Percentiles rank a stretch among this genome's conserved stretches.
Evolutionary conservation across 2,113 vertebrate genomes (phyloP).

Genomic region (Nesoenas mayeri): DNA sequence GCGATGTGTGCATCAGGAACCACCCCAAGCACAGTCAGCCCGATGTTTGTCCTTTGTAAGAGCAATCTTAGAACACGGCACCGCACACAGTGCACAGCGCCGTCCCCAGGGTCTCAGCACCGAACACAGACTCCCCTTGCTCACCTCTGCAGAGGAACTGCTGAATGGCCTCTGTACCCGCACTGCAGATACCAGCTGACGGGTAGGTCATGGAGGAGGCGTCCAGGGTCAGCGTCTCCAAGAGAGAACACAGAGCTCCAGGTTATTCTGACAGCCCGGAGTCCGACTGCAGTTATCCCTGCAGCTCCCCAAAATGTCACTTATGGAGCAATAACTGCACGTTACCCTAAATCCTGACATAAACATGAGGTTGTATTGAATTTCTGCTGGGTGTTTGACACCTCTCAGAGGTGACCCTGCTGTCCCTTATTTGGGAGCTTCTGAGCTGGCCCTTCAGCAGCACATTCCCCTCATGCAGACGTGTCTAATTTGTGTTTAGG

Average conservation of each 20-base stretch:
- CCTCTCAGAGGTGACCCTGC: not conserved
- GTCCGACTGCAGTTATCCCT: not conserved
- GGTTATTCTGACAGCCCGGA: not conserved
- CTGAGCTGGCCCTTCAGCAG: not conserved
- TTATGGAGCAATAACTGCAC: not conserved
- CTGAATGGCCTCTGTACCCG: slow-evolving; percentile 86
- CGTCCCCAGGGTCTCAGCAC: not conserved
- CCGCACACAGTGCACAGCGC: not conserved
- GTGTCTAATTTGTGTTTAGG: not conserved
- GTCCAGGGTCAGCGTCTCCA: slow-evolving; percentile 86
- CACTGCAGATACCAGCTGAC: slow-evolving; percentile 77
- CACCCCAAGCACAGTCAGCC: not conserved
- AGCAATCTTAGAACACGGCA: not conserved
- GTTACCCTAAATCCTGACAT: not conserved
- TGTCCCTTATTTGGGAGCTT: not conserved
- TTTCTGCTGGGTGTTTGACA: not conserved
- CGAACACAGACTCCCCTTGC: not conserved
- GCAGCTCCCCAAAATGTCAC: not conserved
- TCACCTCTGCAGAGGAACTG: slow-evolving; percentile 89
- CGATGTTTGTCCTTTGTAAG: rapidly evolving
- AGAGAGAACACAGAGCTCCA: not conserved
- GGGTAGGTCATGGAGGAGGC: slow-evolving; percentile 84
- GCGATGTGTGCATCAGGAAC: not conserved
- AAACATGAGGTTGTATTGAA: rapidly evolving
- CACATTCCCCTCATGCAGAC: not conserved